These are phyloP conservation scores for Ganaspis brasiliensis DNA, from an alignment of 2,888 invertebrate species.

Conservation along the genomic window DNA sequence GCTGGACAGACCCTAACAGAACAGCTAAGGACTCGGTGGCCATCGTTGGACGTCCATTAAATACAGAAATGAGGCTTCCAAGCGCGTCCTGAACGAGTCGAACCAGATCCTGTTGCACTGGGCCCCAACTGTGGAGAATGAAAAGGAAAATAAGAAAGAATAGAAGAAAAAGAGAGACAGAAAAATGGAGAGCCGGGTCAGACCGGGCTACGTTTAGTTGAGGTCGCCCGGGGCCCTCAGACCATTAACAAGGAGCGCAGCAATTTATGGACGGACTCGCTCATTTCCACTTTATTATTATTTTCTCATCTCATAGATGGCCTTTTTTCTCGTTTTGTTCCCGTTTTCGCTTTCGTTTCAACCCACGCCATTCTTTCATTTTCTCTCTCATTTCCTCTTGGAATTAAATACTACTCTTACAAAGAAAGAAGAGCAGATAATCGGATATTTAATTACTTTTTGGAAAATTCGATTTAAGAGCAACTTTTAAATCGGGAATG, in stretches of 20 bases:
- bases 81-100: conserved; percentile 73
- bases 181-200: conserved; percentile 73
- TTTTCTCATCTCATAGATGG: conserved; percentile 80
- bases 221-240: conserved; percentile 77
- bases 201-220: conserved; percentile 76
- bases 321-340: conserved; percentile 74
- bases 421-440: background rate
- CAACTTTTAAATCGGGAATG: background rate
- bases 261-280: conserved; percentile 80
- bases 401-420: background rate
- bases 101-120: conserved; percentile 64
- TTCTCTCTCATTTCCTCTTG: conserved; percentile 33
- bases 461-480: background rate
- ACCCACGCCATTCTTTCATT: conserved; percentile 1
- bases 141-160: conserved; percentile 54
- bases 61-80: conserved; percentile 77
- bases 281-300: conserved; percentile 80
- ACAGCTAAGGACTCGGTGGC: conserved; percentile 70
- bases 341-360: conserved; percentile 63
- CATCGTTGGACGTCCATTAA: conserved; percentile 78
- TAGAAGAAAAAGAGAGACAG: conserved; percentile 55
- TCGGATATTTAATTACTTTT: background rate
- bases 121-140: conserved; percentile 45
- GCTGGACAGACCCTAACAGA: conserved; percentile 60
- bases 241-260: conserved; percentile 80